Base-by-base conservation (phyloP, 2,888 invertebrate genomes). In the Omphaloscelis lunosa region DNA sequence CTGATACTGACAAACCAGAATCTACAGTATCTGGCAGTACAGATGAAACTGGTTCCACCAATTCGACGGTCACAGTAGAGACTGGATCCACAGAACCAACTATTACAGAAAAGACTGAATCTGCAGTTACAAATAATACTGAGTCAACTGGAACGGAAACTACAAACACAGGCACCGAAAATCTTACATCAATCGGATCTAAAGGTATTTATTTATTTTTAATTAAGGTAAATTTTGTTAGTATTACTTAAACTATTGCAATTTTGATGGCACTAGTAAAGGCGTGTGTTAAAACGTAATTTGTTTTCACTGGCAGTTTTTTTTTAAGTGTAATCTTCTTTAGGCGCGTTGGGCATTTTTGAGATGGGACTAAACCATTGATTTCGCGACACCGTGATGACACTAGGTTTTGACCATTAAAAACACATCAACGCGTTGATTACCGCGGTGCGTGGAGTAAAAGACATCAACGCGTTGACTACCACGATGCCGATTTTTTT, bases 131-230 rank as follows among this genome's bases (percentile, higher is more conserved):
- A 27, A 70, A 53, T 70, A 58, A 72, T 58, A 79, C 88, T 17
- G 74, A 77, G 51, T 77, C 70, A 53, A 80, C 71, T 7, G 78
- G n/a, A 58, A 56, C 71, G 45, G 79, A 63, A 58, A 58, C 34
- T 58, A 72, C 79, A 71, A n/a, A 29, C 41, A 53, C 78, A 4
- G 63, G 68, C 17, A 87, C 87, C 5, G 80, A 56, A n/a, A 83
- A 72, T 23, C 23, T 67, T 69, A 61, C 71, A 68, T 41, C 77
- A n/a, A 34, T 2, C 7, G 63, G 51, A 51, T 69, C 68, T 27
- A 66, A 74, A 82, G 81, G 81, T 79, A 82, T 34, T 48, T 51
- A 23, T 51, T 51, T 51, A 51, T 51, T 2, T 51, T 20, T 51
- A 51, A 51, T 51, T 51, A 3, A 17, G 17, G 17, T 17, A 48